Evolutionary conservation across 2,113 vertebrate genomes (phyloP).

Genomic region (Scomber scombrus): DNA sequence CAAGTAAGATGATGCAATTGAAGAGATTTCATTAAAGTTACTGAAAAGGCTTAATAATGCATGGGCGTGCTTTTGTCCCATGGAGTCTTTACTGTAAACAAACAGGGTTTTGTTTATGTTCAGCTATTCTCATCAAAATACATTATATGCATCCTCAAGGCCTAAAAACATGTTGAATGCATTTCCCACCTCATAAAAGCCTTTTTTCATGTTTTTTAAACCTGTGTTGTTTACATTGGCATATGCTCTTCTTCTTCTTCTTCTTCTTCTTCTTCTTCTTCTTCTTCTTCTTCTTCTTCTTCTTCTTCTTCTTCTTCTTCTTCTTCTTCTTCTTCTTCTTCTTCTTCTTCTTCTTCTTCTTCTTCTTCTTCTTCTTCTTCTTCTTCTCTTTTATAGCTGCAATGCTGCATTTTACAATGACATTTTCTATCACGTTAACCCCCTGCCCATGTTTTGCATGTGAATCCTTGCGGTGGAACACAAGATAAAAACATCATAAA

Average conservation of each 20-base stretch:
- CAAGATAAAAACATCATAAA: constrained; percentile 15
- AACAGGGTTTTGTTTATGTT: constrained; percentile 47
- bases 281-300: neutral
- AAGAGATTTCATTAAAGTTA: neutral
- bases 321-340: constrained; percentile 7
- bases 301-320: neutral
- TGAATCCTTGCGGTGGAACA: neutral
- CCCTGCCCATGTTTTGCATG: neutral
- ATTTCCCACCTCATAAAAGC: constrained; percentile 37
- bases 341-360: constrained; percentile 1
- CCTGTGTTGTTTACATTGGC: constrained; percentile 26
- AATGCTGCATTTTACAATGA: constrained; percentile 9
- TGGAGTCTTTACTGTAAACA: constrained; percentile 47
- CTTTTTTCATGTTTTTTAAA: constrained; percentile 23
- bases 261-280: neutral
- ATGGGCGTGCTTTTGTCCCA: constrained; percentile 39
- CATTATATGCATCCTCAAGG: constrained; percentile 44
- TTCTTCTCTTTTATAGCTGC: constrained; percentile 9
- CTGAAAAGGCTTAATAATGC: constrained; percentile 43
- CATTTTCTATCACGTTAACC: neutral
- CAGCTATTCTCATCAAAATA: constrained; percentile 21
- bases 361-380: constrained; percentile 1
- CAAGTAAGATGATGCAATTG: constrained; percentile 23
- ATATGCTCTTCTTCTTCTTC: neutral
- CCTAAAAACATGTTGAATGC: constrained; percentile 45